Base-by-base conservation (phyloP, 2,888 invertebrate genomes). In the Plagiodera versicolora region DNA sequence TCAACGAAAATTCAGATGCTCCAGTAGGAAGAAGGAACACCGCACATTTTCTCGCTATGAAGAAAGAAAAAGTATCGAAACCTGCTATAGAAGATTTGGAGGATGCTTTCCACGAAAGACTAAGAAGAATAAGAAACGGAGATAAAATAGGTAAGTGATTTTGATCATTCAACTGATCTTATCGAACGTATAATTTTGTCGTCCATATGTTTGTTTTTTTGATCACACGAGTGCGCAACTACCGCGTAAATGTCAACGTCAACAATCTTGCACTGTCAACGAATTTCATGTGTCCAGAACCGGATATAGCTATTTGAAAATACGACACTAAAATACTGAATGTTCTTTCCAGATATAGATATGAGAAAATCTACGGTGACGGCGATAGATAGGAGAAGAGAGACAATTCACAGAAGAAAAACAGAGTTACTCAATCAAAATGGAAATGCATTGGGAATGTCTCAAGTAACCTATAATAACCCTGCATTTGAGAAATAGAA, bases 11-110 rank as follows among this genome's bases (percentile, higher is more conserved):
- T 70, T 91, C 91, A 72, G 90, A 91, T 9, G 89, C 89, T 0
- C 88, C 89, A 72, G 86, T 88, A 55, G 91, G 89, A n/a, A 83
- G 90, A 71, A 84, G 94, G 74, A 89, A 91, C 76, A 94, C 94
- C 0, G 92, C 95, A 67, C 90, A 92, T 74, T 92, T 93, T 76
- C 83, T 95, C 67, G 94, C 72, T 19, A 56, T 74, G 50, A 68
- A 69, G 44, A 69, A 65, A 28, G 58, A 64, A 10, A 64, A 72
- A 58, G 66, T 64, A 32, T 32, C 60, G 5, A 57, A 52, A 14
- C 66, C 69, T 3, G 52, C 60, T 6, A 70, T 73, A 10, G 72
- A 70, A 52, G 71, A 74, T 60, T 58, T 78, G 19, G 74, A 73
- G 28, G 65, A 73, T 47, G 77, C 77, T 3, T 77, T 75, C 58